Conservation (phyloP, 2,888 invertebrate genomes). For the Scotopteryx bipunctaria region DNA sequence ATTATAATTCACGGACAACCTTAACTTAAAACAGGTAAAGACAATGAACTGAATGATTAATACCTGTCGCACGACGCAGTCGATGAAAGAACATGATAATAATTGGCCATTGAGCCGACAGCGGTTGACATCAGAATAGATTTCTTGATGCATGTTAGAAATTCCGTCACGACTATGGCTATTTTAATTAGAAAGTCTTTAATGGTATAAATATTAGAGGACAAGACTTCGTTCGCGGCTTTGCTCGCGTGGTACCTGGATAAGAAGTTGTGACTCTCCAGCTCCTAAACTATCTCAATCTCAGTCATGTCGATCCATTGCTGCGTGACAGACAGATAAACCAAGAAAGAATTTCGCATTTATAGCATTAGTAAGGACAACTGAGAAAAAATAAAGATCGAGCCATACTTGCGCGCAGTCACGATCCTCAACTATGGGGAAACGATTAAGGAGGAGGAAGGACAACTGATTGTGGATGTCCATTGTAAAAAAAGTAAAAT, state of each 20-base stretch:
- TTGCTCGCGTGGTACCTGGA: not conserved
- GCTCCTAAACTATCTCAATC: too few species aligned
- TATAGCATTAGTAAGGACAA: too few species aligned
- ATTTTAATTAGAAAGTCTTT: slow-evolving; percentile 28
- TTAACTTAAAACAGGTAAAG: slow-evolving; percentile 30
- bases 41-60: slow-evolving; percentile 42
- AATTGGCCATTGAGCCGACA: slow-evolving; percentile 27
- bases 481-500: too few species aligned
- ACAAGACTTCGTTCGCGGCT: not conserved
- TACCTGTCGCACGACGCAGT: slow-evolving; percentile 34
- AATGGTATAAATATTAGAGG: slow-evolving; percentile 3
- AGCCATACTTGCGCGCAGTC: too few species aligned
- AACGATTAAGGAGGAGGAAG: too few species aligned
- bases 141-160: slow-evolving; percentile 27
- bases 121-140: slow-evolving; percentile 28
- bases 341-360: too few species aligned
- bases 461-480: too few species aligned
- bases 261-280: not conserved
- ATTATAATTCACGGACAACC: slow-evolving; percentile 27
- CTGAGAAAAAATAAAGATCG: too few species aligned
- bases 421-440: too few species aligned
- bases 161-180: slow-evolving; percentile 27
- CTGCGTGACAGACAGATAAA: too few species aligned
- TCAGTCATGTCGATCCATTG: too few species aligned
- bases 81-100: slow-evolving; percentile 27